A percentile compares a stretch with the other conserved stretches of the same genome.
Conservation (phyloP, 2,888 invertebrate genomes). For the Himalopsyche kuldschensis region DNA sequence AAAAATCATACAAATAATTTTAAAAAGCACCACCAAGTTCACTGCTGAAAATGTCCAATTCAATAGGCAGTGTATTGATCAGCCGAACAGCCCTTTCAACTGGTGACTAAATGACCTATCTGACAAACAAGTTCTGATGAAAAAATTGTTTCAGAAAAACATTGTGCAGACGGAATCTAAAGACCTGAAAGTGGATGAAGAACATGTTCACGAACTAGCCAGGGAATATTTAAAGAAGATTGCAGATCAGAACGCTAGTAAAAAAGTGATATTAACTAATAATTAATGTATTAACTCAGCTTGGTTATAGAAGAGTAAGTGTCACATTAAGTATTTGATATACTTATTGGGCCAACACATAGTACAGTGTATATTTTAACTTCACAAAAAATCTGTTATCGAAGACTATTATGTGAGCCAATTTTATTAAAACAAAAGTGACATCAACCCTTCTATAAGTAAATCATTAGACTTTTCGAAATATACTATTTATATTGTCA, state of each 20-base stretch:
- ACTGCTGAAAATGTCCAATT: too few species aligned
- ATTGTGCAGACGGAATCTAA: not conserved
- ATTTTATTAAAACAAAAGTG: not conserved
- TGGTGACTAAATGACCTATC: too few species aligned
- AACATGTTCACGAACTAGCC: constrained; percentile 16
- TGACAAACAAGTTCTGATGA: too few species aligned
- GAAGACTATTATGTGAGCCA: too few species aligned
- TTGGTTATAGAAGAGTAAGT: not conserved
- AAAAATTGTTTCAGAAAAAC: constrained; percentile 22
- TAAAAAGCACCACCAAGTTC: too few species aligned
- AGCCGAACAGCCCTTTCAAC: too few species aligned
- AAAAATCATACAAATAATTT: too few species aligned
- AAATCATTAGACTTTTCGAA: not conserved
- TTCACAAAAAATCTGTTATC: too few species aligned
- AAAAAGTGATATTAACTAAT: not conserved
- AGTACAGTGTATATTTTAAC: too few species aligned
- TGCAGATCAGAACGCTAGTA: constrained; percentile 4
- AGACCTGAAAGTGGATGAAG: constrained; percentile 3
- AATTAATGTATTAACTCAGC: not conserved
- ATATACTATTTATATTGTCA: not conserved
- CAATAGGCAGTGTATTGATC: too few species aligned
- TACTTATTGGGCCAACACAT: too few species aligned
- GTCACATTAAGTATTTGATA: not conserved
- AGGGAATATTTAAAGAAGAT: constrained; percentile 18
- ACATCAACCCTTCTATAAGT: not conserved